A percentile compares a stretch with the other conserved stretches of the same genome.
These are phyloP conservation scores for Numenius phaeopus DNA, from an alignment of 2,797 vertebrate genomes.

Conservation along the genomic window DNA sequence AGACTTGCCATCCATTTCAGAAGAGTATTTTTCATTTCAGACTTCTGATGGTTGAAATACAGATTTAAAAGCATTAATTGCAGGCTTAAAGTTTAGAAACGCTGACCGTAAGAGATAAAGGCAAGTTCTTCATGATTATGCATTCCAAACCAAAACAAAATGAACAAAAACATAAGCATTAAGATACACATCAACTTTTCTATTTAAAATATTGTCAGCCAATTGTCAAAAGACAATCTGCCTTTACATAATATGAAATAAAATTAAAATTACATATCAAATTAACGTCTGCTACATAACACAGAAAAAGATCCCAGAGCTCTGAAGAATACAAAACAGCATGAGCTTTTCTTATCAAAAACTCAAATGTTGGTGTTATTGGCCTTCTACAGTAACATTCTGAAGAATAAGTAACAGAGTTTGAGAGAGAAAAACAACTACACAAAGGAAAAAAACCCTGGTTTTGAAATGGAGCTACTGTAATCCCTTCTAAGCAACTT, in stretches of 20 bases:
- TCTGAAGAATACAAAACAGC: not conserved
- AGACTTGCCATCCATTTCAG: not conserved
- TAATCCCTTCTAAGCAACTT: not conserved
- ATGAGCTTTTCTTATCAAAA: not conserved
- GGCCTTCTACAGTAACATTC: not conserved
- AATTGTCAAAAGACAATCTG: not conserved
- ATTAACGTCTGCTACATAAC: not conserved
- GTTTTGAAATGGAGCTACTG: not conserved
- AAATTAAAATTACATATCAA: constrained; percentile 1
- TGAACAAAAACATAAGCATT: not conserved
- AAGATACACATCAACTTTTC: not conserved
- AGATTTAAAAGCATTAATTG: not conserved
- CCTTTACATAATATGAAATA: not conserved
- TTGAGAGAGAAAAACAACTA: not conserved
- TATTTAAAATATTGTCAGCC: not conserved
- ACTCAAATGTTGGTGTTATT: not conserved
- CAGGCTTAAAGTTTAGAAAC: not conserved
- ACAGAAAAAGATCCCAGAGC: not conserved
- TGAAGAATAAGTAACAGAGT: not conserved
- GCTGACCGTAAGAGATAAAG: not conserved
- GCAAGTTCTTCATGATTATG: not conserved
- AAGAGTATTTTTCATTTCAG: not conserved
- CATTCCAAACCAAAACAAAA: not conserved
- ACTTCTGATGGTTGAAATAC: not conserved
- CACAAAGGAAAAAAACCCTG: not conserved